Base-by-base conservation (phyloP, 2,888 invertebrate genomes). In the Hartigia nigra region DNA sequence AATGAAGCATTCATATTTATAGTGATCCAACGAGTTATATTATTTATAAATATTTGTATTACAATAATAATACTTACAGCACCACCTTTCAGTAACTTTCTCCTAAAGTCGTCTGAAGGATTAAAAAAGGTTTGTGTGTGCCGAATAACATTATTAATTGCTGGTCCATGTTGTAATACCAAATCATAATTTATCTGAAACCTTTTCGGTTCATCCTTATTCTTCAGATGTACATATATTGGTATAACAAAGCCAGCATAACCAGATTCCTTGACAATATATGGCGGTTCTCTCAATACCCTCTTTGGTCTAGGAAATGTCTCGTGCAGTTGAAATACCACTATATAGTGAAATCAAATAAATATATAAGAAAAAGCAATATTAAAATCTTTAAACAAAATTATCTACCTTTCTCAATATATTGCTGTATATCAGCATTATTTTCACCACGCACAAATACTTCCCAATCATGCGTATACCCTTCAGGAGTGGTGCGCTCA, bases 391-490 rank as follows among this genome's bases (percentile, higher is more conserved):
- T 72, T 72, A 34, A 34, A 35, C 31, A 12, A 72, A 31, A 72
- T 12, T 34, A 4, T 9, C 93, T 86, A 91, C 90, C 90, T 94
- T 97, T 98, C 81, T 98, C 98, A 79, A 98, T 95, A 93, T 97
- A 99, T 90, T 96, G 95, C 88, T 96, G 95, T 87, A 99, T 97
- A 89, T 97, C 96, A 84, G 96, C 95, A 86, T 96, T 96, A 89
- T 98, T 97, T 84, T 95, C 95, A 78, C 98, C 98, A 88, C 96
- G 94, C 34, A 99, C 97, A 93, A 96, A 98, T 77, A 99, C 95
- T 92, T 97, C 97, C 99, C 99, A 99, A 92, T 99, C 98, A 93
- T 99, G 99, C 85, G 98, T 99, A 91, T 97, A 98, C 75, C 98
- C 98, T 91, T 98, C 97, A 34, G 95, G 94, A 23, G 98, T 97